Percentiles rank a stretch among this genome's conserved stretches.
phyloP scores from a whole-genome alignment of 2,888 invertebrate genomes.

The Vandiemenella viatica region DNA sequence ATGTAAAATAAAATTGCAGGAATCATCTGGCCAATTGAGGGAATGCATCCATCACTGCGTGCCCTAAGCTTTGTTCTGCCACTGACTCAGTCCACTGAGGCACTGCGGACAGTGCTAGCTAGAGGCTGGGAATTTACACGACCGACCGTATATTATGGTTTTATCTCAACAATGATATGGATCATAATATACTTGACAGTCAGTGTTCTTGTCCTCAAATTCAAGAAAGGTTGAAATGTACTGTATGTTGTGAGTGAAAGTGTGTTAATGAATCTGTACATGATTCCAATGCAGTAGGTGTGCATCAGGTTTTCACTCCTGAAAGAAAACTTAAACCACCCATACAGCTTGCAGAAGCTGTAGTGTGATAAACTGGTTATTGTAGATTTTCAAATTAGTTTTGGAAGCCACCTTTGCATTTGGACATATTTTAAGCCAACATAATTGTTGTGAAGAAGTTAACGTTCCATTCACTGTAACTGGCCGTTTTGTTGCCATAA shows the following conservation, averaged over 20 bases:
- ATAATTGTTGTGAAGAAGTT: too few species aligned
- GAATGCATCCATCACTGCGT: slow-evolving; percentile 62
- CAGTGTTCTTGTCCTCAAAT: slow-evolving; percentile 62
- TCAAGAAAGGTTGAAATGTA: slow-evolving; percentile 56
- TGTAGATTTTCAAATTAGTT: too few species aligned
- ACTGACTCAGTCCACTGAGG: slow-evolving; percentile 75
- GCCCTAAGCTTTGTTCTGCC: slow-evolving; percentile 63
- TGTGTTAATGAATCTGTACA: too few species aligned
- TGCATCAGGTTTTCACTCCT: neutral
- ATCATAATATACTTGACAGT: slow-evolving; percentile 56
- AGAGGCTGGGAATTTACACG: slow-evolving; percentile 63
- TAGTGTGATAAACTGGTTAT: too few species aligned
- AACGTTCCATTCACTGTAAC: too few species aligned
- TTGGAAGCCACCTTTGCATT: too few species aligned
- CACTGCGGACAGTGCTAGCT: slow-evolving; percentile 68
- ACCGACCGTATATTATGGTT: slow-evolving; percentile 65
- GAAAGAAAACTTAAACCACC: too few species aligned
- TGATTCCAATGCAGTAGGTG: too few species aligned
- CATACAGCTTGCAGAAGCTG: too few species aligned
- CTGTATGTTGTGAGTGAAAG: neutral
- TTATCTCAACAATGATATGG: slow-evolving; percentile 64
- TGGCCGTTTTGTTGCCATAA: too few species aligned
- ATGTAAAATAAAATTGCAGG: too few species aligned
- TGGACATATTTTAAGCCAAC: too few species aligned
- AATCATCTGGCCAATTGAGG: slow-evolving; percentile 90